A percentile compares a stretch with the other conserved stretches of the same genome.
Evolutionary conservation across 2,888 invertebrate species (phyloP).

Genomic region (Ecdyonurus torrentis): DNA sequence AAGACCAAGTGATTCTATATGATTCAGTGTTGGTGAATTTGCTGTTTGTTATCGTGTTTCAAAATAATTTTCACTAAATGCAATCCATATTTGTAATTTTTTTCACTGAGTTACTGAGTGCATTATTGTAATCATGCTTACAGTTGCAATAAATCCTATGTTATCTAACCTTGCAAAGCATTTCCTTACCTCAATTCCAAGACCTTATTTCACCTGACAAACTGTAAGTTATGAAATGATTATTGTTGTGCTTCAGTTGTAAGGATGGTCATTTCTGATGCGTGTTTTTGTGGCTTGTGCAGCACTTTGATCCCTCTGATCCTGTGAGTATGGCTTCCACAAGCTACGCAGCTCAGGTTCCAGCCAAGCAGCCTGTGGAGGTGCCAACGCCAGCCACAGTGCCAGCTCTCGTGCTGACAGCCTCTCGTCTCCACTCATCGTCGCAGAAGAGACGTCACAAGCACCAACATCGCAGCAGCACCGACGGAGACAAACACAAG

Average conservation of each 20-base stretch:
- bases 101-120: no score
- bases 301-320: not conserved
- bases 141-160: no score
- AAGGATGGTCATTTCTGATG: no score
- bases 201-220: not conserved
- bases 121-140: no score
- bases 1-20: no score
- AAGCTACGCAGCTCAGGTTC: not conserved
- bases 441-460: not conserved
- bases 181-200: not conserved
- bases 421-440: not conserved
- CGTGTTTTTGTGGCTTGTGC: not conserved
- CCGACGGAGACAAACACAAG: not conserved
- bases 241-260: not conserved
- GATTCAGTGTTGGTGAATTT: no score
- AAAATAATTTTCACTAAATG: no score
- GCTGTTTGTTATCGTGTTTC: no score
- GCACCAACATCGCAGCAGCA: not conserved
- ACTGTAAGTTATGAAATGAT: not conserved
- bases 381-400: not conserved
- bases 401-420: not conserved
- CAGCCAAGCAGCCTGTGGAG: not conserved
- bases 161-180: no score
- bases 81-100: no score
- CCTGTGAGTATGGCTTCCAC: not conserved